Base-by-base conservation (phyloP, 2,113 vertebrate genomes). In the Salvelinus fontinalis region DNA sequence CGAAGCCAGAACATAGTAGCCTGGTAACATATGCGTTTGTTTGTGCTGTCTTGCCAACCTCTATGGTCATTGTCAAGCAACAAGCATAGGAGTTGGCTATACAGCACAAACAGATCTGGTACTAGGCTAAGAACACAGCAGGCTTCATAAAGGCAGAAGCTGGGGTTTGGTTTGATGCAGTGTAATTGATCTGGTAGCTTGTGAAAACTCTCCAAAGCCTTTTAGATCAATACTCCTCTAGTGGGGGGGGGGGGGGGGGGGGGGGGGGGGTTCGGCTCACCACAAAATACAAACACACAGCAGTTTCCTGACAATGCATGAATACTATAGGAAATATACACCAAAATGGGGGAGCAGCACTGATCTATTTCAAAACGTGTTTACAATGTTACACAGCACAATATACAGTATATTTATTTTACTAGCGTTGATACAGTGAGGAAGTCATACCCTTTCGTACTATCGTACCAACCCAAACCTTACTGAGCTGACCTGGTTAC, bases 201-300 rank as follows among this genome's bases (percentile, higher is more conserved):
- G 29, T 73, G 71, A 39, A 62, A 64, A 39, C 71, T 62, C 31
- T n/a, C 59, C 5, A 73, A 73, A 62, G 57, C 57, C 20, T 60
- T 44, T 60, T 8, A 3, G 62, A 65, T 65, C 72, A 74, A 74
- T 74, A 65, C 22, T n/a, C 59, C 29, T 64, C 59, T 34, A 8
- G 29, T 64, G 20, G 26, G 27, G 57, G 26, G n/a, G n/a, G 1
- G 26, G 54, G 74, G 7, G 26, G 8, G 20, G 26, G 27, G 57
- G 26, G n/a, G n/a, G 1, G 26, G 54, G 74, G 7, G 26, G 8
- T 29, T 24, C 64, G 3, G n/a, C n/a, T 65, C 13, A 48, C 26
- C 8, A 69, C 27, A 20, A 49, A 68, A 62, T 9, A 39, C 22
- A 69, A 9, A 44, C 39, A 44, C 24, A 14, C 49, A 16, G 71